Percentiles rank a stretch among this genome's conserved stretches.
phyloP scores from a whole-genome alignment of 2,797 vertebrate species.

The Triplophysa yarkandensis region DNA sequence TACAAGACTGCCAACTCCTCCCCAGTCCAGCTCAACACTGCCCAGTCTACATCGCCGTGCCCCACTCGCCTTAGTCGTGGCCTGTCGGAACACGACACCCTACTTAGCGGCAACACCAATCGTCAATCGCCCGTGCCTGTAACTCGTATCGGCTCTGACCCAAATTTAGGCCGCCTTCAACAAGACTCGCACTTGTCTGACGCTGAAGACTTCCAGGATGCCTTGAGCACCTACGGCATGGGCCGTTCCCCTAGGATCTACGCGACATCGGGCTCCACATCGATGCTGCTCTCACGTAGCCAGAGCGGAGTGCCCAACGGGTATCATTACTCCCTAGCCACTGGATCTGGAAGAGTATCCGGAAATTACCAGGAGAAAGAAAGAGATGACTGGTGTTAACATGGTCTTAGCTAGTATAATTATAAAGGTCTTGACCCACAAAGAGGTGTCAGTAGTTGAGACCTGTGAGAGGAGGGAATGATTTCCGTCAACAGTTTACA shows the following conservation, averaged over 20 bases:
- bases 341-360: constrained; percentile 74
- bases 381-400: constrained; percentile 96
- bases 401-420: constrained; percentile 68
- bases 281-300: constrained; percentile 74
- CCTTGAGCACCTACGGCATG: constrained; percentile 81
- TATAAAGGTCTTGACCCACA: constrained; percentile 76
- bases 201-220: constrained; percentile 88
- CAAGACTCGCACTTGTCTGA: constrained; percentile 75
- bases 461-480: neutral
- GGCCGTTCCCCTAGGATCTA: constrained; percentile 84
- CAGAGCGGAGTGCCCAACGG: constrained; percentile 89
- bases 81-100: constrained; percentile 87
- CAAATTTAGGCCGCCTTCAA: constrained; percentile 78
- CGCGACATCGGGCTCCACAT: constrained; percentile 60
- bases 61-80: constrained; percentile 85
- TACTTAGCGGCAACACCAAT: constrained; percentile 71
- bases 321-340: constrained; percentile 87
- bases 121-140: constrained; percentile 68
- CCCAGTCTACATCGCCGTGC: constrained; percentile 66
- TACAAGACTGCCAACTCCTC: constrained; percentile 95
- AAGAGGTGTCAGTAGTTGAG: neutral
- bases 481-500: constrained; percentile 34
- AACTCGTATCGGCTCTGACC: constrained; percentile 87
- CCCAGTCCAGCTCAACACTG: constrained; percentile 77
- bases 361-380: constrained; percentile 87